Base-by-base conservation (phyloP, 2,113 vertebrate species). In the Oostethus manadensis region DNA sequence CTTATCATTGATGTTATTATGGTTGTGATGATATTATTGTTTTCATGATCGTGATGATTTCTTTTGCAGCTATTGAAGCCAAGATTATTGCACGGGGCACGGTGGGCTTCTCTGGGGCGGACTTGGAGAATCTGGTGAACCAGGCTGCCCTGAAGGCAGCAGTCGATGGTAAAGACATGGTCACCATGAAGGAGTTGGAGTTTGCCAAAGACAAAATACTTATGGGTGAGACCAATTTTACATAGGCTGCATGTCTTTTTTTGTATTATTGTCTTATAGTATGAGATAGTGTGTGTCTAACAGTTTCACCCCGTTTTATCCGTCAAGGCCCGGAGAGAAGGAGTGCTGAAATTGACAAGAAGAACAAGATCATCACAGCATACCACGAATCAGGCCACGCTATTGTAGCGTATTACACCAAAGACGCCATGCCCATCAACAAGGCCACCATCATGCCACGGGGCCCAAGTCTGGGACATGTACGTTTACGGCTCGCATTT, bases 131-230 rank as follows among this genome's bases (percentile, higher is more conserved):
- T 84, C 90, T 98, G 84, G 97, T 99, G 20, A 99, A 99, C 78
- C 96, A 99, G 77, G 94, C 96, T 38, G 96, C 96, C 5, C 86
- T 98, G 76, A 98, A 98, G 86, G 96, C 97, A 74, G 97, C 94
- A 56, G 93, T 98, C 14, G 96, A 99, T 80, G 94, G 91, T 22
- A 98, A 97, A 81, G 94, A 97, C 79, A 94, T 96, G 93, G 97
- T 99, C 73, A 93, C 94, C 51, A 86, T 99, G 93, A 97, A 94
- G 70, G 97, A 99, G 56, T 85, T 98, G 49, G 96, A 99, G 77
- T 99, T 98, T 64, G 92, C 97, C 26, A 99, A 99, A 83, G 97
- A 99, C 88, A 99, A 99, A 90, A 99, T 99, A 78, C 88, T 99
- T 21, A 98, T 98, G 94, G 94, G 94, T 96, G 76, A 69, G 91